Conservation (phyloP, 2,113 vertebrate genomes). For the Barnardius zonarius region DNA sequence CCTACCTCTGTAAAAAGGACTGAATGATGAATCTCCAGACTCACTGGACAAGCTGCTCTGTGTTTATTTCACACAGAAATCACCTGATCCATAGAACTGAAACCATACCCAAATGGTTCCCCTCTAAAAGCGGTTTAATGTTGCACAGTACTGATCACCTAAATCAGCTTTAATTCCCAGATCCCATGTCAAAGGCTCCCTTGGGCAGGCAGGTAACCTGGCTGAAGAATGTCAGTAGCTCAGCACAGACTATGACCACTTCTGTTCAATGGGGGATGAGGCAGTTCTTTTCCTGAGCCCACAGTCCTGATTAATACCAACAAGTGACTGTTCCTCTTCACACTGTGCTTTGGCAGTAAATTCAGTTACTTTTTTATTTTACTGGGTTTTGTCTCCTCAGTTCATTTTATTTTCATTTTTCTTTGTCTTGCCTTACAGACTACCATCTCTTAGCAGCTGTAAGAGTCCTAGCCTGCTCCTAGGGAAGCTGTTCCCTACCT, state of each 20-base stretch:
- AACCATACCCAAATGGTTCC: neutral
- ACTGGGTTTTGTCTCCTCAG: accelerated
- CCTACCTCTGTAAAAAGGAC: neutral
- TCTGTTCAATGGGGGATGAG: neutral
- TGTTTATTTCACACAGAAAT: neutral
- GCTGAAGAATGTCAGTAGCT: accelerated
- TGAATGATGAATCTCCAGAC: neutral
- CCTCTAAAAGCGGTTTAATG: neutral
- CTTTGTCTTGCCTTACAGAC: neutral
- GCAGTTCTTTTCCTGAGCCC: neutral
- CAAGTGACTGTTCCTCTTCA: neutral
- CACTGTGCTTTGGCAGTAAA: neutral
- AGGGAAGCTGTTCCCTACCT: neutral
- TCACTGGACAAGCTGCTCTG: neutral
- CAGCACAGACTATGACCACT: neutral
- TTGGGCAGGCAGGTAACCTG: neutral
- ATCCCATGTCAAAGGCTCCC: neutral
- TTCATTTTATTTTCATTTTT: neutral
- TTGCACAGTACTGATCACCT: neutral
- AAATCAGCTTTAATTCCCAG: neutral
- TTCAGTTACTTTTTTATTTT: neutral
- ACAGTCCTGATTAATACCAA: neutral
- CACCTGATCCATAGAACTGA: neutral
- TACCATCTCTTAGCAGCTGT: neutral
- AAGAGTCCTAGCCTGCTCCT: neutral